phyloP scores from a whole-genome alignment of 2,888 invertebrate genomes.

The Neoscelio sp. region DNA sequence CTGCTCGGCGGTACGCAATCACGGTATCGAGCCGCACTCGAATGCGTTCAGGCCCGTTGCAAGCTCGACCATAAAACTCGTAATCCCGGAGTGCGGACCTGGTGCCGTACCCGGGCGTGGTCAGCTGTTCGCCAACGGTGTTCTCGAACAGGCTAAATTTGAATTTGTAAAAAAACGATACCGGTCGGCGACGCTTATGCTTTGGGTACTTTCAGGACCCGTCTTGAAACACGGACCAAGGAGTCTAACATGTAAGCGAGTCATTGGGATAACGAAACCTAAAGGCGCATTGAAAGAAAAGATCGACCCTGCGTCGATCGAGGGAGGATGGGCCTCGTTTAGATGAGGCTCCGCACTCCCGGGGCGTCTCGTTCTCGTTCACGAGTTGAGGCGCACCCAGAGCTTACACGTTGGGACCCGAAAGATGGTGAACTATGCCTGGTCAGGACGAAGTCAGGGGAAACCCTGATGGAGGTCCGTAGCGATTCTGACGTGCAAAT shows the following conservation, averaged over 20 bases:
- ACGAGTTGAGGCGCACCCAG: conserved; percentile 84
- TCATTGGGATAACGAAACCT: conserved; percentile 86
- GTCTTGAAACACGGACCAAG: conserved; percentile 92
- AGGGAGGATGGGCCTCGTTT: conserved; percentile 83
- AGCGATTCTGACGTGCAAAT: conserved; percentile 92
- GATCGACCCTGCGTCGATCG: conserved; percentile 81
- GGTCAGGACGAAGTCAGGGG: conserved; percentile 88
- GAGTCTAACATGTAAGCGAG: conserved; percentile 90
- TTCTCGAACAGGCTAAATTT: conserved; percentile 72
- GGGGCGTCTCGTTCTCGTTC: conserved; percentile 84
- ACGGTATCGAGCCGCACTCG: conserved; percentile 77
- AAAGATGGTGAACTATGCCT: conserved; percentile 91
- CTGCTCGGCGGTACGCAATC: conserved; percentile 75
- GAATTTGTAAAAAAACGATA: conserved; percentile 53
- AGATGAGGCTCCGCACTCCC: conserved; percentile 84
- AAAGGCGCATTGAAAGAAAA: conserved; percentile 89
- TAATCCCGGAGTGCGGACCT: conserved; percentile 69
- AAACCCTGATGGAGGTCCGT: conserved; percentile 89
- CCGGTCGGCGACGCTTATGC: conserved; percentile 77
- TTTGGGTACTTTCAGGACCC: conserved; percentile 85
- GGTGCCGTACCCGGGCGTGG: conserved; percentile 71
- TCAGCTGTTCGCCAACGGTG: conserved; percentile 73
- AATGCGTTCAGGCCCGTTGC: conserved; percentile 69
- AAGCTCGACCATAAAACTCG: conserved; percentile 67
- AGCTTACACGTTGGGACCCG: conserved; percentile 89